Evolutionary conservation across 92 coral and sea anemone genomes (phyloP), one percentile per base, ranked within the genome.

Genomic region (Zoanthus solanderi): DNA sequence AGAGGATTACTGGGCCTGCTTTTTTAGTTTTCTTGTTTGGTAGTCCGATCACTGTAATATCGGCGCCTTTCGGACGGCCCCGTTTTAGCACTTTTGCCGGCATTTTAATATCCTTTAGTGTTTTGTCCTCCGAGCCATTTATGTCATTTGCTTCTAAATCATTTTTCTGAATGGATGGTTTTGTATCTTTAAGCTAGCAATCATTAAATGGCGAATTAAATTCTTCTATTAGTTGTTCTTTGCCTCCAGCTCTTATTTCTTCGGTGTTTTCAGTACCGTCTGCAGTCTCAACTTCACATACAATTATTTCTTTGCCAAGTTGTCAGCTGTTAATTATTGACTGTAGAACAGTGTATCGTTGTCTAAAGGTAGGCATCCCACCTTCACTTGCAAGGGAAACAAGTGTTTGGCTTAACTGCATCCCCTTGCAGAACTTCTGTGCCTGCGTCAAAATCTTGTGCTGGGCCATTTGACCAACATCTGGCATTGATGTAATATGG

Each of bases 361-460:
- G 77, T 68, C 69, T 88, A 67, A 91, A 88, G n/a, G 92, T 91
- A 23, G 80, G 12, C 92, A 91, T 91, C 34, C 92, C 92, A 34
- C 94, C 94, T 77, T 91, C 91, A 75, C 94, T 91, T 31, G 72
- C 92, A 56, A 88, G 78, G 12, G 87, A 89, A 44, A 90, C 94
- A 29, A 88, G 76, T 37, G 30, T 63, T 87, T 91, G 92, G 78
- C 87, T 87, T 16, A 18, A 69, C 73, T 92, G 83, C n/a, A 90
- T 45, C 7, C 86, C 89, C 42, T 87, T 86, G 37, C 71, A 76
- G 57, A 86, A 90, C 71, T 90, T 92, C 71, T 92, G 90, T 7
- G 90, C 73, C 68, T 89, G 90, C 50, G 92, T 56, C 71, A 89
- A 73, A 17, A 13, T 53, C 13, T 53, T 53, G 23, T 23, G 23